phyloP scores from a whole-genome alignment of 2,797 vertebrate genomes.

The Rhinoraja longicauda region DNA sequence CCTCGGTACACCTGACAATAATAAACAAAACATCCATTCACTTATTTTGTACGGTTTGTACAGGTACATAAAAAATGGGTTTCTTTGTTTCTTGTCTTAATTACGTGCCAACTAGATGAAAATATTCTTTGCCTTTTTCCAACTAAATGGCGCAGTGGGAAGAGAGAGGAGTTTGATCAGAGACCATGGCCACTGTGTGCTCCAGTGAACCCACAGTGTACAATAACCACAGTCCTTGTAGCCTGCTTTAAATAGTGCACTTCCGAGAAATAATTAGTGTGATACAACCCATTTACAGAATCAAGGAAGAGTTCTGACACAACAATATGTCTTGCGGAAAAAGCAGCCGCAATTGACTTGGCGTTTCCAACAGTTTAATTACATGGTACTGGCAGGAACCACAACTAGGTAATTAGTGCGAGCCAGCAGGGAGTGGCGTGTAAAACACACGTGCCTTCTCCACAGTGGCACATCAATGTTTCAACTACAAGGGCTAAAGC shows the following conservation, averaged over 20 bases:
- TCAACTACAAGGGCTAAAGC: background rate
- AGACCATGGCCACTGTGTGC: background rate
- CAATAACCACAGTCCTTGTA: background rate
- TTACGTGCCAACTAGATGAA: background rate
- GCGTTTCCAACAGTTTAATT: constrained; percentile 39
- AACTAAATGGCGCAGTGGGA: background rate
- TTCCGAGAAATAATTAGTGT: constrained; percentile 12
- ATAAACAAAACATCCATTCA: background rate
- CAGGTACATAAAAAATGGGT: background rate
- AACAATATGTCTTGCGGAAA: constrained; percentile 27
- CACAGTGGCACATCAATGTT: constrained; percentile 19
- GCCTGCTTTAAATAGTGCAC: constrained; percentile 17
- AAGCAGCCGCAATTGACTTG: background rate
- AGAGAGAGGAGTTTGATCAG: background rate
- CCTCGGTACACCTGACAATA: too few species aligned
- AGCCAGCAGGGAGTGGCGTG: constrained; percentile 22
- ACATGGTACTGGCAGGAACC: constrained; percentile 17
- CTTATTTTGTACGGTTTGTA: background rate
- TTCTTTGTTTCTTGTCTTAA: background rate
- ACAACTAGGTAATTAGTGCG: constrained; percentile 28
- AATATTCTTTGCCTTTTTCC: too few species aligned
- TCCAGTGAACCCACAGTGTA: background rate
- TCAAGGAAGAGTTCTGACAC: constrained; percentile 38
- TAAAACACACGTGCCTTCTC: background rate
- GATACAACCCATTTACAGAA: constrained; percentile 41